Conservation (phyloP, 1,140 invertebrate genomes). For the Papilio aristodemus region DNA sequence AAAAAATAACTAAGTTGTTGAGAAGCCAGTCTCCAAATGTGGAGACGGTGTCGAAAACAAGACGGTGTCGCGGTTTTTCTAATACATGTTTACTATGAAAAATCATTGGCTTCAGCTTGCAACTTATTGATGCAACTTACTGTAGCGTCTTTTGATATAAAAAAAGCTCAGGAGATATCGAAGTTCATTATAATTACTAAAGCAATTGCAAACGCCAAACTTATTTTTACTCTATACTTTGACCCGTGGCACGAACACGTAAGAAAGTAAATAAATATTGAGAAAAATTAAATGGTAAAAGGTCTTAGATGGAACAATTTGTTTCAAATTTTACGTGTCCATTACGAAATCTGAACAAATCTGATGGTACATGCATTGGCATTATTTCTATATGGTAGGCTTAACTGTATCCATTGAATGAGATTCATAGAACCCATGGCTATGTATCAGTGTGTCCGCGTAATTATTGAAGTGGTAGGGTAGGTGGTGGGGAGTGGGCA, state of each 20-base stretch:
- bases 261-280: too few relatives aligned
- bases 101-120: too few relatives aligned
- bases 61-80: neutral
- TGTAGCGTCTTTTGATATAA: too few relatives aligned
- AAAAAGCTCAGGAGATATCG: too few relatives aligned
- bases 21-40: neutral
- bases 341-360: neutral
- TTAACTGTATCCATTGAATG: constrained; percentile 45
- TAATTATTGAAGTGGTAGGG: constrained; percentile 69
- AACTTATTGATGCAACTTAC: too few relatives aligned
- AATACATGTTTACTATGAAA: neutral
- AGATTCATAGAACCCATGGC: constrained; percentile 64
- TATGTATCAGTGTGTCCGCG: constrained; percentile 67
- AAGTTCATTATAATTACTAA: too few relatives aligned
- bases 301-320: too few relatives aligned
- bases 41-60: neutral
- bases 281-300: too few relatives aligned
- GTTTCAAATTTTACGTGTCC: neutral
- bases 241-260: too few relatives aligned
- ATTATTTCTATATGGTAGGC: constrained; percentile 31
- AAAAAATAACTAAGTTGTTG: neutral
- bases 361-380: neutral
- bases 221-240: too few relatives aligned
- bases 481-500: constrained; percentile 62
- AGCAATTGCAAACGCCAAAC: too few relatives aligned